A percentile compares a stretch with the other conserved stretches of the same genome.
Conservation (phyloP, 2,888 invertebrate genomes). For the Adela reaumurella region DNA sequence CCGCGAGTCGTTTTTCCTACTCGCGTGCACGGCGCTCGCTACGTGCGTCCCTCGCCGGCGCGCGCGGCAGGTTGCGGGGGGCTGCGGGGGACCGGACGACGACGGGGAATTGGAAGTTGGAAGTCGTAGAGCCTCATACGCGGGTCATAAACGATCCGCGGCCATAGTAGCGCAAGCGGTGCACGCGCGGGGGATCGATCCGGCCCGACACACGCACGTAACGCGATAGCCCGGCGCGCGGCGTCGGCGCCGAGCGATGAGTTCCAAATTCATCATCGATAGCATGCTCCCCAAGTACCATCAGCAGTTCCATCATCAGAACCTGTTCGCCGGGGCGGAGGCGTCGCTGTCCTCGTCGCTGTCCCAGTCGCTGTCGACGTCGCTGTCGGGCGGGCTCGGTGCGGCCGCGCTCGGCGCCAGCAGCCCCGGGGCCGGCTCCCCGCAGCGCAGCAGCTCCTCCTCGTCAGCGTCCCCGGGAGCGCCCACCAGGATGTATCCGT, state of each 20-base stretch:
- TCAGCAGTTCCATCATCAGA: conserved; percentile 66
- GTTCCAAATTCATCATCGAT: conserved; percentile 97
- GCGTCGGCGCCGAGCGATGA: conserved; percentile 73
- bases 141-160: conserved; percentile 83
- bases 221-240: conserved; percentile 46
- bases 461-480: conserved; percentile 70
- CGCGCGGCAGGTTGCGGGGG: conserved; percentile 34
- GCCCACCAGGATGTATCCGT: conserved; percentile 87
- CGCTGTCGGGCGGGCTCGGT: conserved; percentile 60
- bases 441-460: conserved; percentile 60
- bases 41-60: conserved; percentile 35
- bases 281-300: conserved; percentile 96
- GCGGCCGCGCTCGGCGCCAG: conserved; percentile 62
- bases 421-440: conserved; percentile 56
- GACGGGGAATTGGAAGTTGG: conserved; percentile 78
- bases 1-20: conserved; percentile 9
- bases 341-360: conserved; percentile 61
- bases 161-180: conserved; percentile 59
- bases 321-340: conserved; percentile 60
- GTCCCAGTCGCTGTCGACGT: conserved; percentile 53
- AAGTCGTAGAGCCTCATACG: conserved; percentile 83
- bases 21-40: not conserved
- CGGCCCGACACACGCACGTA: conserved; percentile 55
- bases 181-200: conserved; percentile 58
- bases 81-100: conserved; percentile 49